Conservation (phyloP, 23 tunicate species). For the Ciona savignyi region DNA sequence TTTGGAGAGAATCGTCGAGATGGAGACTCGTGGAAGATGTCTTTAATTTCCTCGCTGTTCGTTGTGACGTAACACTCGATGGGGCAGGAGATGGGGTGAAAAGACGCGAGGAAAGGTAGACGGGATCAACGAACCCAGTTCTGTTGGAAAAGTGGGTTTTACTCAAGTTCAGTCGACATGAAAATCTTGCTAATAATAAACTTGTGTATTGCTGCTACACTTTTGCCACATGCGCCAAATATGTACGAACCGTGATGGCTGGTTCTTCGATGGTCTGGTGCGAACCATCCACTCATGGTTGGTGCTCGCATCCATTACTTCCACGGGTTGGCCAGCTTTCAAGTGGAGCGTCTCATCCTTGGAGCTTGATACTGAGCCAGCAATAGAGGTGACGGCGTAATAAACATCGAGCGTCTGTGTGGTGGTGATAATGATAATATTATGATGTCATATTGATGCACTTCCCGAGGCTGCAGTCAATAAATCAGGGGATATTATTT, state of each 20-base stretch:
- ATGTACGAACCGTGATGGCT: slow-evolving; percentile 4
- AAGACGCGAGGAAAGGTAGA: slow-evolving; percentile 6
- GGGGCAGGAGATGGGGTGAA: slow-evolving; percentile 29
- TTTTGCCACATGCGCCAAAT: no score
- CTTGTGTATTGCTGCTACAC: no score
- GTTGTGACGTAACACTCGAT: background rate
- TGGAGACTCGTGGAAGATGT: background rate
- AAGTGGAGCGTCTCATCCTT: slow-evolving; percentile 12
- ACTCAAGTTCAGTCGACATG: no score
- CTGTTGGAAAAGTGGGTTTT: background rate
- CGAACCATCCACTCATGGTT: slow-evolving; percentile 36
- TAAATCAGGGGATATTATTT: no score
- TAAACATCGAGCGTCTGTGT: slow-evolving; percentile 24
- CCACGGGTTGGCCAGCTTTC: slow-evolving; percentile 22
- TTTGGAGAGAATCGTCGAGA: background rate
- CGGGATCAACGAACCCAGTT: slow-evolving; percentile 44
- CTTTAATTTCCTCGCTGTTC: background rate
- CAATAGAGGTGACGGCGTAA: slow-evolving; percentile 16
- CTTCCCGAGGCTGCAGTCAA: no score
- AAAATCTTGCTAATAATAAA: no score
- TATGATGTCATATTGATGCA: no score
- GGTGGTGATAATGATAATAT: no score
- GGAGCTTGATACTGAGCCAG: background rate
- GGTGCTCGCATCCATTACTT: slow-evolving; percentile 27
- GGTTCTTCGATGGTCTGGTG: slow-evolving; percentile 24